A percentile compares a stretch with the other conserved stretches of the same genome.
These are phyloP conservation scores for Hyposmocoma kahamanoa DNA, from an alignment of 1,140 invertebrate species.

Conservation along the genomic window DNA sequence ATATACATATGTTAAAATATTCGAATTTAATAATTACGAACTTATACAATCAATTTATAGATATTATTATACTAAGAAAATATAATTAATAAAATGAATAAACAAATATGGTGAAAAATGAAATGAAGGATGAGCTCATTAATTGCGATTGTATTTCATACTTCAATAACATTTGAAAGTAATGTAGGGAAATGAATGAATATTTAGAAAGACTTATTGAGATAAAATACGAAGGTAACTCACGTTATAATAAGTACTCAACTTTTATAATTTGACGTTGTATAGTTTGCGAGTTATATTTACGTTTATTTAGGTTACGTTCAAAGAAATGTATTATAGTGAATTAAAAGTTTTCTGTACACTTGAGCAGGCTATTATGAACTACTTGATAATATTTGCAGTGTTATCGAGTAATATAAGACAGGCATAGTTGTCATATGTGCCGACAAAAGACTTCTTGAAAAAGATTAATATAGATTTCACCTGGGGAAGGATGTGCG, in stretches of 20 bases:
- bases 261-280: constrained; percentile 50
- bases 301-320: constrained; percentile 10
- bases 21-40: constrained; percentile 74
- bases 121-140: constrained; percentile 63
- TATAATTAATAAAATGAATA: constrained; percentile 72
- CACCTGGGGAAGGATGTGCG: no score
- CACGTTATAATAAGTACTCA: constrained; percentile 65
- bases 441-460: no score
- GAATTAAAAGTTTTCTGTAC: constrained; percentile 17
- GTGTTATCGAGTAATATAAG: no score
- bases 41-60: constrained; percentile 73
- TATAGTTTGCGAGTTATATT: constrained; percentile 32
- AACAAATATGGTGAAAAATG: constrained; percentile 68
- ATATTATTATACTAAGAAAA: constrained; percentile 73
- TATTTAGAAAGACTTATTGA: constrained; percentile 73
- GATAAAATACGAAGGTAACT: constrained; percentile 70
- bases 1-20: constrained; percentile 74
- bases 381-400: no score
- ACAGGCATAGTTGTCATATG: no score
- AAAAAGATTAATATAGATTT: no score
- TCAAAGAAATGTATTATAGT: constrained; percentile 1
- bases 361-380: not conserved
- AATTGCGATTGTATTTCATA: constrained; percentile 70
- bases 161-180: constrained; percentile 68
- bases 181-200: constrained; percentile 69